A percentile compares a stretch with the other conserved stretches of the same genome.
phyloP scores from a whole-genome alignment of 2,113 vertebrate genomes.

The Nyctibius bracteatus region DNA sequence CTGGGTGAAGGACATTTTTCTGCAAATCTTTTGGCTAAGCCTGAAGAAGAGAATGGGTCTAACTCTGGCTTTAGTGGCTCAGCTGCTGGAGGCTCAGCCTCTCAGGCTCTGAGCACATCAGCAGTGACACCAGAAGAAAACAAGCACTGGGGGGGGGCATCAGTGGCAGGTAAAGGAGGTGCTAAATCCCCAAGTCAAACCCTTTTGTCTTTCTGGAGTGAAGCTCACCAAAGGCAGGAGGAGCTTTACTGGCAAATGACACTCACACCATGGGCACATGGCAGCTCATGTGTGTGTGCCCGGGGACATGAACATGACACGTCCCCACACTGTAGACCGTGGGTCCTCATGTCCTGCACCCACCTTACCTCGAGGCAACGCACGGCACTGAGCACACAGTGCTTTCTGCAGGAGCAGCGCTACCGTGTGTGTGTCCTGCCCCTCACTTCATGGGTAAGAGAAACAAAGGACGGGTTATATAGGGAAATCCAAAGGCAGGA shows the following conservation, averaged over 20 bases:
- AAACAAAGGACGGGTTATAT: not conserved
- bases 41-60: not conserved
- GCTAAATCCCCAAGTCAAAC: not conserved
- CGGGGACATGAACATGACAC: fast-evolving
- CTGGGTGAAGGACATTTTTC: not conserved
- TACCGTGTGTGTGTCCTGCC: fast-evolving
- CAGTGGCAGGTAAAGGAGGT: not conserved
- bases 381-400: fast-evolving
- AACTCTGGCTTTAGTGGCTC: not conserved
- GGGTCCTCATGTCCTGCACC: not conserved
- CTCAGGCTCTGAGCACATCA: not conserved
- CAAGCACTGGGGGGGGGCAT: not conserved
- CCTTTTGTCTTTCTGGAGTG: not conserved
- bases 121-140: not conserved
- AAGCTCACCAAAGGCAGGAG: not conserved
- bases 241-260: not conserved
- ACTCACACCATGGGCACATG: fast-evolving
- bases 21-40: not conserved
- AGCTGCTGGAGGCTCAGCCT: not conserved
- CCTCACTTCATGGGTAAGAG: fast-evolving
- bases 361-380: fast-evolving
- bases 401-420: not conserved
- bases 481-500: not conserved
- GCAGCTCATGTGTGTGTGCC: not conserved
- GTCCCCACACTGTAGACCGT: fast-evolving